Conservation (phyloP, 2,888 invertebrate species). For the Orthosia cruda region DNA sequence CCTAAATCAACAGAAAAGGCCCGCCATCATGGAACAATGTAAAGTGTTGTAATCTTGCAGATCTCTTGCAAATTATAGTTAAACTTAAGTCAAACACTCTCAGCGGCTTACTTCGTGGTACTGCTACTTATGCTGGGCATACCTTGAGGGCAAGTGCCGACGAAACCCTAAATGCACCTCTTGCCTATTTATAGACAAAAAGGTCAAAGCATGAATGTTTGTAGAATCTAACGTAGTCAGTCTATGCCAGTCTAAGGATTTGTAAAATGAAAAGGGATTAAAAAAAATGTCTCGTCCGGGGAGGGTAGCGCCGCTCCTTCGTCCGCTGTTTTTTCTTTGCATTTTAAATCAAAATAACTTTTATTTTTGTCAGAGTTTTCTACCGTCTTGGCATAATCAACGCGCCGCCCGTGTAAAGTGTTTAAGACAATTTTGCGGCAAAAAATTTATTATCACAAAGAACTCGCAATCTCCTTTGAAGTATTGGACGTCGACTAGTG, state of each 20-base stretch:
- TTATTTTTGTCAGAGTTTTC: slow-evolving; percentile 87
- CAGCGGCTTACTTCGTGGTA: slow-evolving; percentile 75
- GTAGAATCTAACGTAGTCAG: slow-evolving; percentile 73
- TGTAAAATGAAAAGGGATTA: slow-evolving; percentile 84
- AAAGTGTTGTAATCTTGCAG: slow-evolving; percentile 88
- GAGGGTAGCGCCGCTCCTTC: slow-evolving; percentile 71
- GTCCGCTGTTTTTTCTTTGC: slow-evolving; percentile 84
- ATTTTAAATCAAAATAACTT: slow-evolving; percentile 90
- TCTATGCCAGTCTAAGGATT: slow-evolving; percentile 80
- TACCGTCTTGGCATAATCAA: slow-evolving; percentile 88
- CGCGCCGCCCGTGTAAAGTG: slow-evolving; percentile 83
- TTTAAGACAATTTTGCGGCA: slow-evolving; percentile 87
- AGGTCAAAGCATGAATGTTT: slow-evolving; percentile 68
- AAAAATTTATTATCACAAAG: slow-evolving; percentile 84
- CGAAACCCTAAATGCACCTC: slow-evolving; percentile 48
- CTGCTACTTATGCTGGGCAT: slow-evolving; percentile 59
- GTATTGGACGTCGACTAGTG: slow-evolving; percentile 71
- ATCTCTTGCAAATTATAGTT: slow-evolving; percentile 88
- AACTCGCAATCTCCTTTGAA: slow-evolving; percentile 79
- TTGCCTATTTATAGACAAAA: slow-evolving; percentile 33
- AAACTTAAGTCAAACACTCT: slow-evolving; percentile 86
- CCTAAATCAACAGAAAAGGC: slow-evolving; percentile 88
- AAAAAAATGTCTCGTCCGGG: slow-evolving; percentile 78
- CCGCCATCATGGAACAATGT: slow-evolving; percentile 79
- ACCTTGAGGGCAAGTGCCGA: slow-evolving; percentile 48